A percentile compares a stretch with the other conserved stretches of the same genome.
phyloP scores from a whole-genome alignment of 1,140 invertebrate genomes.

The Drosophila nigrodunni region DNA sequence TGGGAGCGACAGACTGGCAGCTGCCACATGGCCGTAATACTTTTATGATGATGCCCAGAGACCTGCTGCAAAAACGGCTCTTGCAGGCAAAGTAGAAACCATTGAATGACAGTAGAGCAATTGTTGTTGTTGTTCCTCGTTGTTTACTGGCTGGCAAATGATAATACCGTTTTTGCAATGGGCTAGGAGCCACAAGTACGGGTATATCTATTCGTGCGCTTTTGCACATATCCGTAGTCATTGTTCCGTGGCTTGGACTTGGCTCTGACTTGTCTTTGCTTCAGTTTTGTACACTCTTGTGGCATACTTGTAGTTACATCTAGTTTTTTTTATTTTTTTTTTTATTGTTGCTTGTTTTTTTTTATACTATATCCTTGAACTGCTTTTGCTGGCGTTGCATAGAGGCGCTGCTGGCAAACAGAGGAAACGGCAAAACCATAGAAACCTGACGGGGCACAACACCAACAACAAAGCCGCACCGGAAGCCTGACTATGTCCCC shows the following conservation, averaged over 20 bases:
- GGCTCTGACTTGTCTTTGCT: constrained; percentile 12
- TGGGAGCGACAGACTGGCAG: constrained; percentile 21
- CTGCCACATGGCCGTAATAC: constrained; percentile 57
- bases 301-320: constrained; percentile 21
- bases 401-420: constrained; percentile 17
- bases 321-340: no score
- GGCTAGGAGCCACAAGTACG: background rate
- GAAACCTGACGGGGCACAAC: constrained; percentile 73
- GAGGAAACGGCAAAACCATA: constrained; percentile 65
- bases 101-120: constrained; percentile 36
- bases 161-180: constrained; percentile 65
- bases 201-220: background rate
- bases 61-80: constrained; percentile 48
- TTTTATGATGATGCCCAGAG: constrained; percentile 78
- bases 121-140: background rate
- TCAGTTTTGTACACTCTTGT: background rate
- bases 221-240: constrained; percentile 24
- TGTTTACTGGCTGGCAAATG: constrained; percentile 48
- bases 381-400: constrained; percentile 60
- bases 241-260: constrained; percentile 27
- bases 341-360: no score
- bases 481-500: constrained; percentile 54
- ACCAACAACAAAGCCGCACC: constrained; percentile 51
- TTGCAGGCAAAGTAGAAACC: constrained; percentile 49
- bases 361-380: constrained; percentile 68